Evolutionary conservation across 2,797 vertebrate species (phyloP).

Genomic region (Tapirus indicus): DNA sequence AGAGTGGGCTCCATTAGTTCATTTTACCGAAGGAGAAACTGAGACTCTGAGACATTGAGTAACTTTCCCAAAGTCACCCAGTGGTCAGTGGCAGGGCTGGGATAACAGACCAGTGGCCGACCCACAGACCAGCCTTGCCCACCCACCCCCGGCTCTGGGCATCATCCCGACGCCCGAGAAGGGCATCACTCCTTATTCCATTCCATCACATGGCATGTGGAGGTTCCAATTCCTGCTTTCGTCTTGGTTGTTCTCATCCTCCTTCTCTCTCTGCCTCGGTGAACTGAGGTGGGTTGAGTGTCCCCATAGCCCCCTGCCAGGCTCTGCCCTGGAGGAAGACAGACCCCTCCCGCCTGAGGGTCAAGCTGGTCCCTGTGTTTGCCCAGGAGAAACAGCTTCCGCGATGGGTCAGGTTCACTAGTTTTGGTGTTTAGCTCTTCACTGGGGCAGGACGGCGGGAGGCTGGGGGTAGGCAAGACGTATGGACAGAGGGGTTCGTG

Average conservation of each 20-base stretch:
- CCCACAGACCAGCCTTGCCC: background rate
- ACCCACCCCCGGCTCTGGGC: background rate
- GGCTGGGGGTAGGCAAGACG: no score
- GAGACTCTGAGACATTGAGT: background rate
- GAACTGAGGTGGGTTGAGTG: background rate
- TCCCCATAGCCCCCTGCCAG: background rate
- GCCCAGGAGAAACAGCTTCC: background rate
- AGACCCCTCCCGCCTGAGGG: background rate
- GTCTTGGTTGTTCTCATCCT: background rate
- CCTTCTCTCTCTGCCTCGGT: background rate
- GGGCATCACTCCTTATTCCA: background rate
- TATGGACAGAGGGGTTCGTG: background rate
- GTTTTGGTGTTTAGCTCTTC: background rate
- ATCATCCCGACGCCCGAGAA: rapidly evolving
- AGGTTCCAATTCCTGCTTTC: background rate
- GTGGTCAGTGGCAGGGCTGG: background rate
- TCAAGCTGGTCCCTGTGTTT: background rate
- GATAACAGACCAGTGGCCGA: background rate
- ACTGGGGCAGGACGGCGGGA: background rate
- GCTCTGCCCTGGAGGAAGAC: background rate
- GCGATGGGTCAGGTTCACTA: background rate
- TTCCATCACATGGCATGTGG: background rate
- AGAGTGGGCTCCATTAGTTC: background rate
- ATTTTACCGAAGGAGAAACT: background rate
- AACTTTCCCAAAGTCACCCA: background rate